Evolutionary conservation across 2,113 vertebrate genomes (phyloP).

Genomic region (Tragelaphus imberbis): DNA sequence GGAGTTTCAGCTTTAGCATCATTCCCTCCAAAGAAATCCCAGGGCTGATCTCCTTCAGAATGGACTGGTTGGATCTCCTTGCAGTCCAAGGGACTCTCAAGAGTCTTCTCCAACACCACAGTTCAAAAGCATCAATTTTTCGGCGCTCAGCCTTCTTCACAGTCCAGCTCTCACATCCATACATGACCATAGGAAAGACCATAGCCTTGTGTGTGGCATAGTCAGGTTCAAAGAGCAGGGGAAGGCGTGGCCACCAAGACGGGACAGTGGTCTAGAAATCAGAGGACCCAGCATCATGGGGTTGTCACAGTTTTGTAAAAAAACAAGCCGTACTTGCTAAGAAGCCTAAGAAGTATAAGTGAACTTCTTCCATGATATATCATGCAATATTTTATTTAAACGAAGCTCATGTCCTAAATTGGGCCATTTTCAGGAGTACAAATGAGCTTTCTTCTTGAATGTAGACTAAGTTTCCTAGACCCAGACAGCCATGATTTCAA

Average conservation of each 20-base stretch:
- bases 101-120: no score
- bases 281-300: neutral
- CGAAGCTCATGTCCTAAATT: neutral
- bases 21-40: no score
- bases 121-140: no score
- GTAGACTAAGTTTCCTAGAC: neutral
- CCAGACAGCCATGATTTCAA: neutral
- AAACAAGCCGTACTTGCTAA: neutral
- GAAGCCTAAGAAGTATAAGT: neutral
- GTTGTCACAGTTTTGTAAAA: neutral
- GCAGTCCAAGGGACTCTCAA: no score
- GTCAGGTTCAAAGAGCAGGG: neutral
- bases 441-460: neutral
- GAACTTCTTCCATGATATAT: neutral
- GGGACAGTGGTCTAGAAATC: neutral
- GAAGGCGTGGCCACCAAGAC: neutral
- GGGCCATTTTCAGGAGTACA: neutral
- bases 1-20: no score
- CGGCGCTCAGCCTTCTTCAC: no score
- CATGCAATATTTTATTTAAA: neutral
- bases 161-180: no score
- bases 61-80: no score
- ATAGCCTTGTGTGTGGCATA: no score
- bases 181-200: no score
- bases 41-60: no score